phyloP scores from a whole-genome alignment of 2,797 vertebrate genomes.

The Todus mexicanus region DNA sequence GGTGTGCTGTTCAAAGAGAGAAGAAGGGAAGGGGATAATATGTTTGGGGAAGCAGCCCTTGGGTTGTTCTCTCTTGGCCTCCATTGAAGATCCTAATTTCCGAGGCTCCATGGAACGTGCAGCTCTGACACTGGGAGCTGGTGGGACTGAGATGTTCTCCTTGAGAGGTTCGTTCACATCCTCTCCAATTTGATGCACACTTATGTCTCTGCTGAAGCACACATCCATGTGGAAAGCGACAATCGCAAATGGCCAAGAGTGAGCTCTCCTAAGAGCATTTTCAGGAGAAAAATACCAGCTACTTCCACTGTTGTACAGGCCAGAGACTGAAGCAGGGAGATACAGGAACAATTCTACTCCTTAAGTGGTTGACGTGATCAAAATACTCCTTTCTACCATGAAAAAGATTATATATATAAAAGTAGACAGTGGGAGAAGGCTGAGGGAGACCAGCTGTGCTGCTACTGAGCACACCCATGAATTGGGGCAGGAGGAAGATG shows the following conservation, averaged over 20 bases:
- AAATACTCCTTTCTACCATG: not conserved
- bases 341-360: not conserved
- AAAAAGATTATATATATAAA: not conserved
- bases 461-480: not conserved
- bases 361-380: not conserved
- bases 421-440: not conserved
- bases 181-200: not conserved
- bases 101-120: not conserved
- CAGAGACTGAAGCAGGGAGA: not conserved
- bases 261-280: not conserved
- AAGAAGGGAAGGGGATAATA: not conserved
- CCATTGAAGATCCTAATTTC: not conserved
- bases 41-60: not conserved
- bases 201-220: not conserved
- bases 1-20: not conserved
- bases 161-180: not conserved
- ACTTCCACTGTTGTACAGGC: not conserved
- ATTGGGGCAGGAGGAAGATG: not conserved
- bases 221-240: accelerated
- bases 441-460: not conserved
- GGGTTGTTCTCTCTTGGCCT: not conserved
- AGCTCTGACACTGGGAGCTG: accelerated
- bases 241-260: not conserved
- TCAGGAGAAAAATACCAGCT: not conserved
- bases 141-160: not conserved